Evolutionary conservation across 2,113 vertebrate species (phyloP).

Genomic region (Corydoras sp.): DNA sequence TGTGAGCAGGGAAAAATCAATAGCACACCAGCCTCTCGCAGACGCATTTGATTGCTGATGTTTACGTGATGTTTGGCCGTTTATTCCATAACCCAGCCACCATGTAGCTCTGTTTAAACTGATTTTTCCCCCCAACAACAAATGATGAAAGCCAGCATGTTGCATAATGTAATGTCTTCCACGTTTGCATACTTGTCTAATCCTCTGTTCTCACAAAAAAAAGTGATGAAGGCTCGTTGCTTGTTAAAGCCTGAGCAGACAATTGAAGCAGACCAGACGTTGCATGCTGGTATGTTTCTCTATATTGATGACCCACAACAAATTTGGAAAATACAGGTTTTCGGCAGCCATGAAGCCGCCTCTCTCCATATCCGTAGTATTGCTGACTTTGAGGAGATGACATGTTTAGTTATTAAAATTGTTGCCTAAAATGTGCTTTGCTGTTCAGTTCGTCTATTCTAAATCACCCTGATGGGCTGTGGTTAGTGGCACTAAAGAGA

Average conservation of each 20-base stretch:
- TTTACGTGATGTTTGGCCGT: neutral
- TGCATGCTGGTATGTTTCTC: no score
- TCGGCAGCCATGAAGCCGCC: no score
- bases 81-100: neutral
- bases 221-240: neutral
- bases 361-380: neutral
- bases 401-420: neutral
- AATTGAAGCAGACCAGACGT: no score
- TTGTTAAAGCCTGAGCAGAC: neutral
- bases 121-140: neutral
- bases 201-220: neutral
- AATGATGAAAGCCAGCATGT: neutral
- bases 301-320: no score
- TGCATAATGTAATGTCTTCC: conserved; percentile 15
- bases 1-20: neutral
- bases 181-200: conserved; percentile 5
- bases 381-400: neutral
- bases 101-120: neutral
- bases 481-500: conserved; percentile 8
- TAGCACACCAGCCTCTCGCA: neutral
- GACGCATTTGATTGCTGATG: neutral
- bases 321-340: no score
- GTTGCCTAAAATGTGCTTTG: neutral
- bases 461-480: neutral
- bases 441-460: neutral